Base-by-base conservation (phyloP, 2,888 invertebrate species). In the Stramonita haemastoma region DNA sequence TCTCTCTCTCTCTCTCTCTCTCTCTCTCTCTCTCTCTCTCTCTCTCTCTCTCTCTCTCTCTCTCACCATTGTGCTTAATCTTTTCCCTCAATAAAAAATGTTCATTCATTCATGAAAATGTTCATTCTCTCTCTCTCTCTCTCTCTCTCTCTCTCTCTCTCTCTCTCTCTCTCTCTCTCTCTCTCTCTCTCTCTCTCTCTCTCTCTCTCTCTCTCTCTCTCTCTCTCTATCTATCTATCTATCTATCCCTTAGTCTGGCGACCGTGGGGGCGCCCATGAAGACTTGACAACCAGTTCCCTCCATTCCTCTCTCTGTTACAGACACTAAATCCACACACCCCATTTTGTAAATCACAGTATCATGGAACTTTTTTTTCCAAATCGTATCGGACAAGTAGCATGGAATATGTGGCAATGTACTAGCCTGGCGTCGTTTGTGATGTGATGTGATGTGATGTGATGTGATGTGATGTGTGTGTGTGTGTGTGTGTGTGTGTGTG, bases 1-100 rank as follows among this genome's bases (percentile, higher is more conserved):
- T 86, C 66, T 86, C 60, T 86, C 57, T 86, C 86, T 86, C 57
- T 83, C 81, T 83, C 36, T 83, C 81, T 83, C 22, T 83, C 36
- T 83, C 81, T 83, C 81, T 83, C 81, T 83, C 46, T 83, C 81
- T 83, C 81, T 79, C 11, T 79, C 29, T 79, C 22, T 79, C 79
- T 79, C 5, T 79, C 29, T 79, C 32, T 34, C 19, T 34, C 2
- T 79, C 29, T 8, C 34, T 32, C 2, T 34, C 29, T 15, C 6
- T 29, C 32, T 79, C 13, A 22, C 29, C 26, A 11, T 8, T 79
- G 6, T 15, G n/a, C n/a, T n/a, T n/a, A n/a, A n/a, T n/a, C n/a
- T n/a, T n/a, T n/a, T n/a, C n/a, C n/a, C n/a, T n/a, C n/a, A n/a
- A n/a, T n/a, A n/a, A n/a, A n/a, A n/a, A n/a, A n/a, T n/a, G n/a